Percentiles rank a stretch among this genome's conserved stretches.
Conservation (phyloP, 2,797 vertebrate species). For the Coregonus suidteri region DNA sequence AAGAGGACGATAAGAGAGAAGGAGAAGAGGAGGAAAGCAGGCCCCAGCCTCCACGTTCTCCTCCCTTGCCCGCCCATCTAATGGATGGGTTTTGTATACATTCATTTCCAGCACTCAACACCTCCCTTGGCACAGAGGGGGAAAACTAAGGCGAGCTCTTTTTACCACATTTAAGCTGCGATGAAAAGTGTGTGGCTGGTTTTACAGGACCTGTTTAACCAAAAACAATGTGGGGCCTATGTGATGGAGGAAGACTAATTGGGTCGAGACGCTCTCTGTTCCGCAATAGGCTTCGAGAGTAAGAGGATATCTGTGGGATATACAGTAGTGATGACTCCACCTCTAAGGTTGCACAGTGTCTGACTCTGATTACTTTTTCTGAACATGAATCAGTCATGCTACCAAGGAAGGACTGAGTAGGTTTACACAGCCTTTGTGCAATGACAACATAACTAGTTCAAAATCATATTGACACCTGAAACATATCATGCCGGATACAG, state of each 20-base stretch:
- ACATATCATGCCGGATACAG: background rate
- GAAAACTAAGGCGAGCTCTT: background rate
- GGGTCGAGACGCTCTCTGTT: background rate
- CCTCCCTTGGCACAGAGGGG: slow-evolving; percentile 1
- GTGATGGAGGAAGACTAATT: slow-evolving; percentile 1
- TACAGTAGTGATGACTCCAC: background rate
- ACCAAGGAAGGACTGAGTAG: background rate
- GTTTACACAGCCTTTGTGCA: background rate
- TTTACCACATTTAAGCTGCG: slow-evolving; percentile 2
- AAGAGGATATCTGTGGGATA: background rate
- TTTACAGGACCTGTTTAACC: slow-evolving; percentile 14
- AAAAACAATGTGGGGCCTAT: slow-evolving; percentile 6
- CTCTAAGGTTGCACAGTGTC: background rate
- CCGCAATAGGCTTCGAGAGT: background rate
- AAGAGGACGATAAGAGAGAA: background rate
- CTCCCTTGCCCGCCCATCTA: background rate
- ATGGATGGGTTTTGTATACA: slow-evolving; percentile 1
- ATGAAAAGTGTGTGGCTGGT: slow-evolving; percentile 17
- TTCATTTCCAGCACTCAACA: slow-evolving; percentile 7
- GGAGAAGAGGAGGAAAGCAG: background rate
- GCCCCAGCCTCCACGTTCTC: background rate
- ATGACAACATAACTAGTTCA: background rate
- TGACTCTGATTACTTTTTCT: background rate
- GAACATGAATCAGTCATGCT: background rate
- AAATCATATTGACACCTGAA: background rate